These are phyloP conservation scores for Achroia grisella DNA, from an alignment of 1,140 invertebrate species.

Conservation along the genomic window DNA sequence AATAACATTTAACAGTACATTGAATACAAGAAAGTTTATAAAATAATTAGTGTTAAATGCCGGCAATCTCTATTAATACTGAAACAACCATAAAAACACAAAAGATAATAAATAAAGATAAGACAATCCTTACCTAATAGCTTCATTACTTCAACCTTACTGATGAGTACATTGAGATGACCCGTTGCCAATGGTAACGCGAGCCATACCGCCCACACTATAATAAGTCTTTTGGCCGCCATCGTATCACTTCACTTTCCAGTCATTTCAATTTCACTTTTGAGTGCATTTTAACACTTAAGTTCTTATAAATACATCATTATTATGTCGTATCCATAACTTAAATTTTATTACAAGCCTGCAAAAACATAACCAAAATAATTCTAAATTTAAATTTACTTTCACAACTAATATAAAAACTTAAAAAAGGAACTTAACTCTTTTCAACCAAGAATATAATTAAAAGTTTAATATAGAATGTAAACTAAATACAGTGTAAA, in stretches of 20 bases:
- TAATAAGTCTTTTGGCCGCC: conserved; percentile 50
- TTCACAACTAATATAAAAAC: no score
- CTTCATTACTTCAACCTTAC: conserved; percentile 84
- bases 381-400: not conserved
- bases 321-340: conserved; percentile 44
- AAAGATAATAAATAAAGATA: no score
- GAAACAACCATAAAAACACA: no score
- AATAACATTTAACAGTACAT: no score
- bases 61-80: no score
- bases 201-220: conserved; percentile 56
- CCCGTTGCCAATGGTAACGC: conserved; percentile 67
- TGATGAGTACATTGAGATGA: conserved; percentile 85
- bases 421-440: no score
- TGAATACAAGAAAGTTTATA: no score
- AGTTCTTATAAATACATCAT: not conserved
- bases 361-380: not conserved
- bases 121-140: conserved; percentile 77
- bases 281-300: conserved; percentile 44
- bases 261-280: conserved; percentile 57
- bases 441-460: no score
- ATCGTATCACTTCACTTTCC: conserved; percentile 42
- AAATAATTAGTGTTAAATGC: no score
- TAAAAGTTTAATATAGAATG: no score
- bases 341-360: not conserved
- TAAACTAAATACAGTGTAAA: no score